Percentiles rank a stretch among this genome's conserved stretches.
phyloP scores from a whole-genome alignment of 2,113 vertebrate species.

The Cephalophus harveyi region DNA sequence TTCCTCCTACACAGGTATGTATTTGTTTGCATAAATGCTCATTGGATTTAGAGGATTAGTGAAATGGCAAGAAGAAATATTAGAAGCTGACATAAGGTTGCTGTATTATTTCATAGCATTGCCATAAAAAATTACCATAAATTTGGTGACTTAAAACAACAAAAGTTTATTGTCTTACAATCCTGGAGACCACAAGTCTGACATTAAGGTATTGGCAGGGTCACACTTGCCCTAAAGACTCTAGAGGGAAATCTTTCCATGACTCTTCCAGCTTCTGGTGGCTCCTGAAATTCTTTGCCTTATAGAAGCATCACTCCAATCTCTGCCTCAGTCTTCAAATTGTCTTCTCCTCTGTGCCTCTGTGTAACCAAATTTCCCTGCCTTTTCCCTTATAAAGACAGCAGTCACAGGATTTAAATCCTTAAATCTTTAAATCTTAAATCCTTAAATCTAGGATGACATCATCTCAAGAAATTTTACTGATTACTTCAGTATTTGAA shows the following conservation, averaged over 20 bases:
- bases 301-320: background rate
- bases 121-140: background rate
- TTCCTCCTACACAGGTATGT: background rate
- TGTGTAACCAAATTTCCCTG: background rate
- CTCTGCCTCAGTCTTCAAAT: background rate
- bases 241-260: background rate
- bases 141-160: background rate
- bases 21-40: background rate
- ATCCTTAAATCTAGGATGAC: background rate
- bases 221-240: background rate
- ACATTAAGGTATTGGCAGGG: background rate
- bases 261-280: background rate
- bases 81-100: background rate
- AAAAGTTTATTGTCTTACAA: background rate
- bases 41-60: background rate
- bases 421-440: background rate
- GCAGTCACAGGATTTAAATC: background rate
- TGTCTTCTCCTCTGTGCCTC: background rate
- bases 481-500: background rate
- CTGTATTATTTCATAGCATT: background rate
- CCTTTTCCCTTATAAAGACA: background rate
- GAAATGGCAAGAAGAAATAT: background rate
- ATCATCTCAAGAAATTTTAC: background rate
- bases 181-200: background rate
- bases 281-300: background rate